A percentile compares a stretch with the other conserved stretches of the same genome.
Evolutionary conservation across 2,888 invertebrate species (phyloP).

Genomic region (Melitaea athalia): DNA sequence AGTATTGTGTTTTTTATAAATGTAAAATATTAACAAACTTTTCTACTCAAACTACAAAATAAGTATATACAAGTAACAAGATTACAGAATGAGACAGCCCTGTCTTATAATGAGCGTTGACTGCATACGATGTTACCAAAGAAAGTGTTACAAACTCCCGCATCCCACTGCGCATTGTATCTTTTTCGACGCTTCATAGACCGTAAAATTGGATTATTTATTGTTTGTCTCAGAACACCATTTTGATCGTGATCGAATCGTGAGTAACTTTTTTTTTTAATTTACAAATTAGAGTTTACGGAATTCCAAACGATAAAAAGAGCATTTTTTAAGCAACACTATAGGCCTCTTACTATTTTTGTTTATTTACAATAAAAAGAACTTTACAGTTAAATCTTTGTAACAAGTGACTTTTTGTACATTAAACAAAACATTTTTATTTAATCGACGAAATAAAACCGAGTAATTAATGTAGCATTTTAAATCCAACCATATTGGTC

Average conservation of each 20-base stretch:
- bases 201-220: constrained; percentile 60
- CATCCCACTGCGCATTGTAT: constrained; percentile 27
- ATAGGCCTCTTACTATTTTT: not conserved
- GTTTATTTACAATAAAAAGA: not conserved
- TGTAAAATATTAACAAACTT: too few relatives aligned
- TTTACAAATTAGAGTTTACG: constrained; percentile 26
- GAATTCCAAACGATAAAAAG: constrained; percentile 15
- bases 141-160: constrained; percentile 25
- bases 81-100: not conserved
- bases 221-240: constrained; percentile 53
- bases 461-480: not conserved
- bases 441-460: not conserved
- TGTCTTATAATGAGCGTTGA: constrained; percentile 10
- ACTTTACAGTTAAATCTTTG: not conserved
- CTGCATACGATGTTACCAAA: constrained; percentile 21
- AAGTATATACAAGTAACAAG: not conserved
- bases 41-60: too few relatives aligned
- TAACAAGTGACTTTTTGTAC: not conserved
- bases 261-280: constrained; percentile 40
- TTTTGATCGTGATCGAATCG: constrained; percentile 53
- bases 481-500: constrained; percentile 1
- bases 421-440: not conserved
- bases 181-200: constrained; percentile 44
- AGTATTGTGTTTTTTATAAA: too few relatives aligned
- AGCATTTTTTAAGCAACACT: not conserved